Base-by-base conservation (phyloP, 2,797 vertebrate species). In the Acrocephalus scirpaceus region DNA sequence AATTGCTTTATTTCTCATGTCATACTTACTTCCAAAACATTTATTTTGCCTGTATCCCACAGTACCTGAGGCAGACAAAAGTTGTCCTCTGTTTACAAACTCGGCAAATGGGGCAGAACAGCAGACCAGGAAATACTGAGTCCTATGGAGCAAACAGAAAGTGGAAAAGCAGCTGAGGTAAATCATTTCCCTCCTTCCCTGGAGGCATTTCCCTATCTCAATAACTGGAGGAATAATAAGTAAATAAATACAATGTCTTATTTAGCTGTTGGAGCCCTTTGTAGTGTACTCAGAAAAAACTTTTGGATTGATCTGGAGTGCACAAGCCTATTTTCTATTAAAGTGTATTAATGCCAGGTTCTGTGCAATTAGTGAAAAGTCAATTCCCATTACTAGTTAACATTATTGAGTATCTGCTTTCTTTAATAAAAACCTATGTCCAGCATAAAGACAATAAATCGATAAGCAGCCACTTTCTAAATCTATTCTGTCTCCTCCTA, bases 341-440 rank as follows among this genome's bases (percentile, higher is more conserved):
- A 98, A 98, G 97, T 98, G 97, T 98, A 98, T 98, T 98, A 98
- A 98, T 98, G 98, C 98, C 98, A 98, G 98, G 97, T 98, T 98
- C 98, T 98, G 97, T 98, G 98, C 98, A 99, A 99, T 99, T 99
- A 99, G 98, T 98, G 98, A 98, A 98, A 98, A 99, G 99, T 99
- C 99, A 98, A 99, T 99, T 98, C 98, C 98, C 98, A 99, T 99
- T 99, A 98, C 98, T 98, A 98, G 98, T 99, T 98, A 98, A 98
- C 98, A 94, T 97, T 98, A 99, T 99, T 98, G 98, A 99, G 98
- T 98, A 99, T 98, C 98, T 99, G 98, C 98, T 99, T 98, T 98
- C 98, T 98, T 98, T 98, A 99, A 99, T 99, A 99, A 99, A 99
- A 99, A 98, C 98, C 98, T 97, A 97, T 98, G 98, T 98, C 98